Evolutionary conservation across 2,888 invertebrate species (phyloP).

Genomic region (Polymixis flavicincta): DNA sequence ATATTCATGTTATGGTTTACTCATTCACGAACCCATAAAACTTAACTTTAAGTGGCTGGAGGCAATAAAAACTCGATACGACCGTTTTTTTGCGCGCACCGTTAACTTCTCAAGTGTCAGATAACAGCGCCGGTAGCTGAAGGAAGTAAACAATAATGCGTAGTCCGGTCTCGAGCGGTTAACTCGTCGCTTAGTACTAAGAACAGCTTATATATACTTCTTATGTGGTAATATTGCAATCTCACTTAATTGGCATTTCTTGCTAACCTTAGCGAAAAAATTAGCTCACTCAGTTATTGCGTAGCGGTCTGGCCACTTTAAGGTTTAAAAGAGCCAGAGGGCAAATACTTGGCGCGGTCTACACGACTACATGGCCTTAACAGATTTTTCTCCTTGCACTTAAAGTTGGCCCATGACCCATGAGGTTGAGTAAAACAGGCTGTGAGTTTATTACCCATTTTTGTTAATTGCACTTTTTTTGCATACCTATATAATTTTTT

Average conservation of each 20-base stretch:
- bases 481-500: too few species aligned
- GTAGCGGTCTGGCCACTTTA: slow-evolving; percentile 27
- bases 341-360: slow-evolving; percentile 41
- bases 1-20: too few species aligned
- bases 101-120: too few species aligned
- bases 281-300: slow-evolving; percentile 37
- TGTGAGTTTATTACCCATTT: slow-evolving; percentile 4
- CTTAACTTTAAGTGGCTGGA: too few species aligned
- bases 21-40: too few species aligned
- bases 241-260: slow-evolving; percentile 26
- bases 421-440: slow-evolving; percentile 4
- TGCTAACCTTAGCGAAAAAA: slow-evolving; percentile 43
- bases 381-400: slow-evolving; percentile 37
- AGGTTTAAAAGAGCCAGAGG: slow-evolving; percentile 48
- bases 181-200: not conserved
- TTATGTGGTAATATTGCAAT: slow-evolving; percentile 23
- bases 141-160: too few species aligned
- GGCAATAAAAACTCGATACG: too few species aligned
- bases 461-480: not conserved
- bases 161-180: too few species aligned
- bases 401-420: slow-evolving; percentile 43
- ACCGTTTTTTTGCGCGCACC: too few species aligned
- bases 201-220: not conserved
- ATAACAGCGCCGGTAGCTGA: too few species aligned
- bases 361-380: slow-evolving; percentile 35